Percentiles rank a stretch among this genome's conserved stretches.
These are phyloP conservation scores for Apogon hyalosoma DNA, from an alignment of 2,797 vertebrate genomes.

Conservation along the genomic window DNA sequence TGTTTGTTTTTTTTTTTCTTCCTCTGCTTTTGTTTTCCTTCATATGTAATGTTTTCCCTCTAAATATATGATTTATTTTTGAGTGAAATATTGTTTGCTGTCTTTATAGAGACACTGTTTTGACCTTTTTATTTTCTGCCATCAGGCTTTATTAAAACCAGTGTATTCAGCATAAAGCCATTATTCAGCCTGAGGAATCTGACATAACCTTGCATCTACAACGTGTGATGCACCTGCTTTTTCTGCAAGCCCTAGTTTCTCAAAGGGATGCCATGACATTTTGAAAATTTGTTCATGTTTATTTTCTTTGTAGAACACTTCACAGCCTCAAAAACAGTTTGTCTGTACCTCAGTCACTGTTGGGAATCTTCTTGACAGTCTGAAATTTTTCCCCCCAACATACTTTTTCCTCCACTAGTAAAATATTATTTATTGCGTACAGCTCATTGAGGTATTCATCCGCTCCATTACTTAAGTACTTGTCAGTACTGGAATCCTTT, in stretches of 20 bases:
- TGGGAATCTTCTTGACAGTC: slow-evolving; percentile 3
- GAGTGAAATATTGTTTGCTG: slow-evolving; percentile 11
- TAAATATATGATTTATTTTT: neutral
- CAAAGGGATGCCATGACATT: slow-evolving; percentile 44
- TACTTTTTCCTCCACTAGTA: slow-evolving; percentile 12
- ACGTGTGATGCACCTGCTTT: slow-evolving; percentile 28
- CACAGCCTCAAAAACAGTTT: slow-evolving; percentile 21
- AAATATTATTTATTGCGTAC: neutral
- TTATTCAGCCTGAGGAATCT: slow-evolving; percentile 50
- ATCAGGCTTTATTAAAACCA: slow-evolving; percentile 37
- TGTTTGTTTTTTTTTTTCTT: neutral
- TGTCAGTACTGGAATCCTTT: slow-evolving; percentile 27
- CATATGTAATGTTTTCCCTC: neutral
- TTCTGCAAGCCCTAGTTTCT: slow-evolving; percentile 25
- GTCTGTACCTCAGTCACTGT: slow-evolving; percentile 17
- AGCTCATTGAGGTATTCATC: slow-evolving; percentile 6
- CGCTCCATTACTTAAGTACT: slow-evolving; percentile 18
- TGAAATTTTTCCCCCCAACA: neutral
- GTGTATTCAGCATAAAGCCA: slow-evolving; percentile 38
- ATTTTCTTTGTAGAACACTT: slow-evolving; percentile 35
- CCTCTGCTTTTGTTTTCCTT: neutral
- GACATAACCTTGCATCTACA: slow-evolving; percentile 42
- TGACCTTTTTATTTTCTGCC: slow-evolving; percentile 44
- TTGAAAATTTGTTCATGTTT: slow-evolving; percentile 43
- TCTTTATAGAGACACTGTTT: slow-evolving; percentile 38